phyloP scores from a whole-genome alignment of 2,888 invertebrate species.

The Blastobasis adustella region DNA sequence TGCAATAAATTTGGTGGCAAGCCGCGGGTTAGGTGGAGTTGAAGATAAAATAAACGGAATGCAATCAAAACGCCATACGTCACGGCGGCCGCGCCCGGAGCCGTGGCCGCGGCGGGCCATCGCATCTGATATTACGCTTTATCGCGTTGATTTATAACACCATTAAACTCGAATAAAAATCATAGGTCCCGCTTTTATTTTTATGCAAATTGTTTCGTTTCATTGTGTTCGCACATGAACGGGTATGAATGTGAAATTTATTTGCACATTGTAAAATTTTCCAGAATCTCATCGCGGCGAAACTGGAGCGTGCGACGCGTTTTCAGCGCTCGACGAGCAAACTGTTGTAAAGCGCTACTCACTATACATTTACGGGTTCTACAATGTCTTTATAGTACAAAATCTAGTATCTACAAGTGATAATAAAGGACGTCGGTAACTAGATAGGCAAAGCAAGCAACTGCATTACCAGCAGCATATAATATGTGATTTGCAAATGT shows the following conservation, averaged over 20 bases:
- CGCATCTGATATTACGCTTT: slow-evolving; percentile 42
- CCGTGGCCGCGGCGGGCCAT: slow-evolving; percentile 15
- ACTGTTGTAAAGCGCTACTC: too few species aligned
- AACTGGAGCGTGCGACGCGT: too few species aligned
- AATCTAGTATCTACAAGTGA: too few species aligned
- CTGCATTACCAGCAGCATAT: too few species aligned
- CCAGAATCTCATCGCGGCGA: background rate
- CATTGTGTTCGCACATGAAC: slow-evolving; percentile 25
- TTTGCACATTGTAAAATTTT: slow-evolving; percentile 6
- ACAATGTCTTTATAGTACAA: too few species aligned
- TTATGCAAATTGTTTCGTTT: slow-evolving; percentile 44
- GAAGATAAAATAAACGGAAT: slow-evolving; percentile 20
- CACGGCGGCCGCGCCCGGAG: slow-evolving; percentile 18
- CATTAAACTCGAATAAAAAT: slow-evolving; percentile 52
- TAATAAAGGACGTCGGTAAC: too few species aligned
- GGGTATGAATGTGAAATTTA: slow-evolving; percentile 9
- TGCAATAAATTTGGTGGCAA: background rate
- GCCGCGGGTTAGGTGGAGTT: slow-evolving; percentile 1
- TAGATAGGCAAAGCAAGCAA: too few species aligned
- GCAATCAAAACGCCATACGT: slow-evolving; percentile 39
- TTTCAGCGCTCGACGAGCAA: too few species aligned
- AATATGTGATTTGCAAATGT: too few species aligned
- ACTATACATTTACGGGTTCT: too few species aligned
- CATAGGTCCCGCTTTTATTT: slow-evolving; percentile 39
- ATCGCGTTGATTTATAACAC: slow-evolving; percentile 49